phyloP scores from a whole-genome alignment of 2,113 vertebrate species.

The Cebidichthys violaceus region DNA sequence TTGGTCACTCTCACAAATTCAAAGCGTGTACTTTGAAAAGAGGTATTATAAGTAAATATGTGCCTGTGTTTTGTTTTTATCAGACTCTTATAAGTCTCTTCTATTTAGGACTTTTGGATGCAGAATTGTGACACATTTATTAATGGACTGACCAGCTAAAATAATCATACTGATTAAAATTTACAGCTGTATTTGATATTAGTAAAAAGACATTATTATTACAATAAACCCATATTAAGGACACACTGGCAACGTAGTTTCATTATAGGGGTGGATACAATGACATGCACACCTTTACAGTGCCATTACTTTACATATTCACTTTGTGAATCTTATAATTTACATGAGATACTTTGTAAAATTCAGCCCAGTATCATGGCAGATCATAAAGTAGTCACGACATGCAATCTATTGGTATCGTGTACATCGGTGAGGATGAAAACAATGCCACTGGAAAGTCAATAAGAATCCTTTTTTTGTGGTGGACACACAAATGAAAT shows the following conservation, averaged over 20 bases:
- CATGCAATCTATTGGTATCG: too few species aligned
- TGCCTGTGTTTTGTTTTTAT: conserved; percentile 18
- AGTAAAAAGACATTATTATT: conserved; percentile 18
- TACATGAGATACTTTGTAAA: neutral
- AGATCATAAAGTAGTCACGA: too few species aligned
- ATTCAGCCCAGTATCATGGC: neutral
- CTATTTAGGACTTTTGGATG: conserved; percentile 31
- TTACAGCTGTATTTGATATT: conserved; percentile 38
- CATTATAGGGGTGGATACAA: neutral
- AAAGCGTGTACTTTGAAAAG: conserved; percentile 2
- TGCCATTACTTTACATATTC: neutral
- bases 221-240: neutral
- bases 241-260: neutral
- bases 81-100: conserved; percentile 38
- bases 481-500: too few species aligned
- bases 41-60: conserved; percentile 5
- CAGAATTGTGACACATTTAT: conserved; percentile 49
- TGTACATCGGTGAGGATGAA: too few species aligned
- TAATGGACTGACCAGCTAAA: conserved; percentile 55
- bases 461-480: too few species aligned
- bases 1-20: conserved; percentile 2
- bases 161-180: conserved; percentile 43
- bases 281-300: neutral
- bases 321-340: neutral
- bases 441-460: too few species aligned